Conservation (phyloP, 2,888 invertebrate genomes). For the Drosophila ochracea region DNA sequence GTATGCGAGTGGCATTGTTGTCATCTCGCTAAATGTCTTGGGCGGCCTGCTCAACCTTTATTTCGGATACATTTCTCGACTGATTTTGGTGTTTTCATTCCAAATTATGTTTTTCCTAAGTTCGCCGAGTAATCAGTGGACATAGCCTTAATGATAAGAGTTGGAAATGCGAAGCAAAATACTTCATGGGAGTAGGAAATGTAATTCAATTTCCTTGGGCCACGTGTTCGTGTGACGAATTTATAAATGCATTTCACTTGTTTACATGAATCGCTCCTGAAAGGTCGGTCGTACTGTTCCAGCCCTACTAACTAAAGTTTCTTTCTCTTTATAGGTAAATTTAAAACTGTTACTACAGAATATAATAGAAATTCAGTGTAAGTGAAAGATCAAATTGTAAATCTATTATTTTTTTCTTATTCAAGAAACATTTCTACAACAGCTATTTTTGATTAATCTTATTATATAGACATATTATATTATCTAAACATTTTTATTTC, state of each 20-base stretch:
- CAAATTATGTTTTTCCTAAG: constrained; percentile 23
- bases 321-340: constrained; percentile 57
- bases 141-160: constrained; percentile 11
- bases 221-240: constrained; percentile 76
- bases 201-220: constrained; percentile 63
- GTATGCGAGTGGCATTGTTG: constrained; percentile 76
- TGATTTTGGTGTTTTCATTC: constrained; percentile 27
- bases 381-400: neutral
- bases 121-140: constrained; percentile 22
- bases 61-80: constrained; percentile 16
- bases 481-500: no score
- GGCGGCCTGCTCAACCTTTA: constrained; percentile 6
- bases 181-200: constrained; percentile 19
- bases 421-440: neutral
- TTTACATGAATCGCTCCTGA: constrained; percentile 18
- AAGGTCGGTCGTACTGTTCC: neutral
- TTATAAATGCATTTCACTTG: constrained; percentile 65
- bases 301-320: constrained; percentile 29
- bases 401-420: neutral
- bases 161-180: neutral
- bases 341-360: neutral
- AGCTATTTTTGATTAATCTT: neutral
- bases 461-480: neutral
- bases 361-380: neutral
- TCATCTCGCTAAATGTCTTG: constrained; percentile 70